Conservation (phyloP, 2,797 vertebrate genomes). For the Chelmon rostratus region DNA sequence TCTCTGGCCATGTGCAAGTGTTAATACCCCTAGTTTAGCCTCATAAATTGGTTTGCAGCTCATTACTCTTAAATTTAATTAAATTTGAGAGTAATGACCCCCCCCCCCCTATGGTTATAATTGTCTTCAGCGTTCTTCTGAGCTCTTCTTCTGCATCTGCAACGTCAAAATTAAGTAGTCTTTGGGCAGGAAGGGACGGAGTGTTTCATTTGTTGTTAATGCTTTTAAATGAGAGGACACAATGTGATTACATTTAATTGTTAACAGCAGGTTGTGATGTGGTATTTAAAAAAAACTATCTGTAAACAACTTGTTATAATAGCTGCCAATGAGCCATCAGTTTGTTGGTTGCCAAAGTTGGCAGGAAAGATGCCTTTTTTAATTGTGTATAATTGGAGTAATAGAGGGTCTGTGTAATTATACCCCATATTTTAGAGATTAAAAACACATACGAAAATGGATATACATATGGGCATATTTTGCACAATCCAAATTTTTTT, state of each 20-base stretch:
- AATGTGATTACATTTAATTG: slow-evolving; percentile 33
- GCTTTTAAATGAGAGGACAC: slow-evolving; percentile 34
- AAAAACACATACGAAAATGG: not conserved
- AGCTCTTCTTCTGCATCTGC: not conserved
- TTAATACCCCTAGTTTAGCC: slow-evolving; percentile 13
- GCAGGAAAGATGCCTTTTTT: slow-evolving; percentile 21
- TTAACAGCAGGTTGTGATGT: slow-evolving; percentile 27
- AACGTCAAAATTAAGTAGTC: not conserved
- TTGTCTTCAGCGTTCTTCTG: not conserved
- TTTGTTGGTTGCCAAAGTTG: slow-evolving; percentile 8
- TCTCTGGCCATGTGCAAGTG: not conserved
- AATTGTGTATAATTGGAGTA: slow-evolving; percentile 14
- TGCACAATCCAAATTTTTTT: too few species aligned
- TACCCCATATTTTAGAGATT: slow-evolving; percentile 1
- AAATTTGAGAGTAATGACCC: too few species aligned
- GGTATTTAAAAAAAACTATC: not conserved
- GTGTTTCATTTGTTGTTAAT: slow-evolving; percentile 15
- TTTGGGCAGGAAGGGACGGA: not conserved
- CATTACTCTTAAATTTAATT: slow-evolving; percentile 7
- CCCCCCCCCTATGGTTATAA: not conserved
- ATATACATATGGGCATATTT: not conserved
- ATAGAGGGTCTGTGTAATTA: slow-evolving; percentile 20
- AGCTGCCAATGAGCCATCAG: not conserved
- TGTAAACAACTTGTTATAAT: slow-evolving; percentile 2
- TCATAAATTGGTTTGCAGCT: slow-evolving; percentile 20